These are phyloP conservation scores for Montipora efflorescens DNA, from an alignment of 64 coral and sea anemone genomes.

Conservation along the genomic window DNA sequence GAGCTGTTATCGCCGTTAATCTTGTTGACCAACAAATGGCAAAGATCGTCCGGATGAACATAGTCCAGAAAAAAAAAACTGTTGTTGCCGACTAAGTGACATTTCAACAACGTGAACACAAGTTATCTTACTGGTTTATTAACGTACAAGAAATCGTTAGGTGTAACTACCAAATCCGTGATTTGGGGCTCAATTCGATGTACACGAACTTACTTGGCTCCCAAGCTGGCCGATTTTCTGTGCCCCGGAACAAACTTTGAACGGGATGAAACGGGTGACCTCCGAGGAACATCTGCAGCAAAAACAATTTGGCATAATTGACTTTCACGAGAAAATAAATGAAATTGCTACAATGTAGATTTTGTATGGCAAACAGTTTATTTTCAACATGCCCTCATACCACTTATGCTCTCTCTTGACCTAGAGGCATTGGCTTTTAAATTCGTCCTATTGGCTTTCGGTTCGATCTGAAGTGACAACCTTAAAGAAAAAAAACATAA, in stretches of 20 bases:
- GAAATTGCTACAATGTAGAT: too few relatives aligned
- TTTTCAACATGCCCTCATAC: not conserved
- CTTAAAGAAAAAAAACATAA: not conserved
- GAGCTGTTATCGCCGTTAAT: too few relatives aligned
- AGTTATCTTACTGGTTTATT: too few relatives aligned
- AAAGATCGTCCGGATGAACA: too few relatives aligned
- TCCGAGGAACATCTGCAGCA: conserved; percentile 18
- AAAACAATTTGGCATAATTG: not conserved
- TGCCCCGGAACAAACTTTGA: conserved; percentile 75
- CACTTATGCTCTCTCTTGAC: conserved; percentile 87
- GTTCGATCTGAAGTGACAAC: conserved; percentile 69
- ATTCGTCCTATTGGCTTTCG: conserved; percentile 35
- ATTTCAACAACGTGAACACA: too few relatives aligned
- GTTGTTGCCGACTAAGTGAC: too few relatives aligned
- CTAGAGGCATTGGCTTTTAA: conserved; percentile 52
- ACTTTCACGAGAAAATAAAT: too few relatives aligned
- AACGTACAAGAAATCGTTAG: too few relatives aligned
- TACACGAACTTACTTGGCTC: conserved; percentile 57
- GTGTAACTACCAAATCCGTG: too few relatives aligned
- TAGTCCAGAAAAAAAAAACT: too few relatives aligned
- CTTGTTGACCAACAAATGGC: too few relatives aligned
- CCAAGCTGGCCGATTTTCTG: conserved; percentile 74
- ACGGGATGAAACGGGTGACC: conserved; percentile 1
- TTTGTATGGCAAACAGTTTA: not conserved
- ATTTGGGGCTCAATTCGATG: too few relatives aligned